Conservation (phyloP, 2,888 invertebrate species). For the Ditula angustiorana region DNA sequence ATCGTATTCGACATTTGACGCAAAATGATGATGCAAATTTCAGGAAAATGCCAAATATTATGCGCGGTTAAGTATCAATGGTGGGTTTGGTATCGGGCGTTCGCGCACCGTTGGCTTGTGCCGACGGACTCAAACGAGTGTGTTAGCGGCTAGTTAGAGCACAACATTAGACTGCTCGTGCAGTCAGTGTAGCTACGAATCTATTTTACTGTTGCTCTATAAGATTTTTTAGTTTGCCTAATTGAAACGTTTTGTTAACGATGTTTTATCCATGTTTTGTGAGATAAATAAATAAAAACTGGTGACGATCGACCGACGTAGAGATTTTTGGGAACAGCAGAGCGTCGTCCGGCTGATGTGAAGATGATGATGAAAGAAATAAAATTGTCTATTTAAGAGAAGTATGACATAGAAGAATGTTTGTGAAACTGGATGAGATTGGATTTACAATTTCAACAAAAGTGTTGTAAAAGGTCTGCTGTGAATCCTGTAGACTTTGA, state of each 20-base stretch:
- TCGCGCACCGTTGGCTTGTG: conserved; percentile 21
- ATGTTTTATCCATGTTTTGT: too few relatives aligned
- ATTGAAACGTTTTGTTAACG: background rate
- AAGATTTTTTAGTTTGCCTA: background rate
- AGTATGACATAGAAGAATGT: too few relatives aligned
- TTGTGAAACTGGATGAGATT: too few relatives aligned
- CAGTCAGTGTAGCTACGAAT: background rate
- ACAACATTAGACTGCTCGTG: background rate
- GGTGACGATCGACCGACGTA: too few relatives aligned
- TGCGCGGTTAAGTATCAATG: conserved; percentile 69
- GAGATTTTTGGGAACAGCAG: too few relatives aligned
- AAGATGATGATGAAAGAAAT: too few relatives aligned
- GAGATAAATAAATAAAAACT: too few relatives aligned
- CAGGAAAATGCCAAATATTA: conserved; percentile 64
- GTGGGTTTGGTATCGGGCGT: conserved; percentile 52
- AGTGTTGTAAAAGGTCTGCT: too few relatives aligned
- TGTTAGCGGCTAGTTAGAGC: background rate
- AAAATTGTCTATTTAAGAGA: too few relatives aligned
- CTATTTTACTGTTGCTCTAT: background rate
- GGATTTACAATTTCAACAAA: too few relatives aligned
- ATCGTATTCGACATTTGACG: conserved; percentile 75
- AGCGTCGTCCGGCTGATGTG: too few relatives aligned
- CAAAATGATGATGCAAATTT: conserved; percentile 73
- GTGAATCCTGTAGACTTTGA: too few relatives aligned
- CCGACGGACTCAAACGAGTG: background rate